phyloP scores from a whole-genome alignment of 1,140 invertebrate genomes.

The Adelges cooleyi region DNA sequence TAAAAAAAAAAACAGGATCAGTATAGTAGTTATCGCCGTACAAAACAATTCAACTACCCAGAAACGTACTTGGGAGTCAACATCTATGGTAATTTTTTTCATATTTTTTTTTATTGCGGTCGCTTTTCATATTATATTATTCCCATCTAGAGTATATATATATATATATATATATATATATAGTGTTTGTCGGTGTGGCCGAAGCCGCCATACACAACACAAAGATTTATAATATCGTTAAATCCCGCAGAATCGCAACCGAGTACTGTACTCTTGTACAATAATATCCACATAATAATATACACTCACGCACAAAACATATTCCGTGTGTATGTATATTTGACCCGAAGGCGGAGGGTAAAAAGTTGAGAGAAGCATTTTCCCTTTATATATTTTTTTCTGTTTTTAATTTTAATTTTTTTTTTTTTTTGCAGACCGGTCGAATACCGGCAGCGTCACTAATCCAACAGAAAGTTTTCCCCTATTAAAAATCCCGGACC shows the following conservation, averaged over 20 bases:
- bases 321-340: neutral
- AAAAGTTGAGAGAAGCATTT: conserved; percentile 27
- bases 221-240: conserved; percentile 25
- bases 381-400: conserved; percentile 15
- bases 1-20: too few relatives aligned
- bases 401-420: too few relatives aligned
- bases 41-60: neutral
- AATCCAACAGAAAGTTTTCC: conserved; percentile 28
- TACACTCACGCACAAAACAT: too few relatives aligned
- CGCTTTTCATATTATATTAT: neutral
- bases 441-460: conserved; percentile 25
- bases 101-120: conserved; percentile 23
- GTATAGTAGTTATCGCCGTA: too few relatives aligned
- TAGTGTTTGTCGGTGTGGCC: neutral
- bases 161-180: neutral
- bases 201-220: neutral
- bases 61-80: neutral
- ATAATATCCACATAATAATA: too few relatives aligned
- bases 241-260: neutral
- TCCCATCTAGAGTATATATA: neutral
- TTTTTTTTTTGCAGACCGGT: conserved; percentile 19
- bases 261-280: neutral
- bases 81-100: neutral
- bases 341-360: neutral
- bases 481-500: conserved; percentile 12